Conservation (phyloP, 2,113 vertebrate species). For the Gila orcuttii region DNA sequence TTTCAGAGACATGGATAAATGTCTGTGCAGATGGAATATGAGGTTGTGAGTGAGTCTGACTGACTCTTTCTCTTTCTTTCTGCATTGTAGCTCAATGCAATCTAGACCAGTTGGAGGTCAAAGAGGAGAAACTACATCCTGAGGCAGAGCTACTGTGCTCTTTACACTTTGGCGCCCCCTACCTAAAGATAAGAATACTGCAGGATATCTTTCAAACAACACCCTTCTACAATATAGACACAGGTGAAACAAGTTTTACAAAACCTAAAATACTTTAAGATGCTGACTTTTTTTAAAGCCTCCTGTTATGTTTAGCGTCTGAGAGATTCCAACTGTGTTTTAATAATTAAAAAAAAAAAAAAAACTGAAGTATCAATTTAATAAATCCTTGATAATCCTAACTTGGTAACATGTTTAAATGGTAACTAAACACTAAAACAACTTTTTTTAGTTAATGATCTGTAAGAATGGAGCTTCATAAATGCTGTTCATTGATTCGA, state of each 20-base stretch:
- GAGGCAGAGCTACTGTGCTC: constrained; percentile 65
- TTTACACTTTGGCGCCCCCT: constrained; percentile 69
- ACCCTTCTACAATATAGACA: constrained; percentile 26
- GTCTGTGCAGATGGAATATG: neutral
- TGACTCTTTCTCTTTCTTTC: neutral
- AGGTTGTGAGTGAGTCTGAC: neutral
- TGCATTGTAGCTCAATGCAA: constrained; percentile 64
- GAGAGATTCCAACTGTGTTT: neutral
- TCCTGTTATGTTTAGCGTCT: neutral
- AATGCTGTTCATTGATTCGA: too few relatives aligned
- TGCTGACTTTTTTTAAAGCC: neutral
- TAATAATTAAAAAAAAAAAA: neutral
- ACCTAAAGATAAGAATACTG: constrained; percentile 42
- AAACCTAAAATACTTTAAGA: neutral
- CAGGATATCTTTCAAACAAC: constrained; percentile 40
- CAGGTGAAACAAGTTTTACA: neutral
- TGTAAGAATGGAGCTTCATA: too few relatives aligned
- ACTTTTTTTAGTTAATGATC: too few relatives aligned
- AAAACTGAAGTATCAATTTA: too few relatives aligned
- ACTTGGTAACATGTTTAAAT: too few relatives aligned
- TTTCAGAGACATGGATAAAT: neutral
- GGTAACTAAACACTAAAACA: too few relatives aligned
- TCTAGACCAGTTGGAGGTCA: constrained; percentile 59
- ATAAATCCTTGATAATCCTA: too few relatives aligned
- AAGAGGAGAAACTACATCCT: constrained; percentile 60